These are phyloP conservation scores for Nephrotoma flavescens DNA, from an alignment of 2,888 invertebrate genomes.

Conservation along the genomic window DNA sequence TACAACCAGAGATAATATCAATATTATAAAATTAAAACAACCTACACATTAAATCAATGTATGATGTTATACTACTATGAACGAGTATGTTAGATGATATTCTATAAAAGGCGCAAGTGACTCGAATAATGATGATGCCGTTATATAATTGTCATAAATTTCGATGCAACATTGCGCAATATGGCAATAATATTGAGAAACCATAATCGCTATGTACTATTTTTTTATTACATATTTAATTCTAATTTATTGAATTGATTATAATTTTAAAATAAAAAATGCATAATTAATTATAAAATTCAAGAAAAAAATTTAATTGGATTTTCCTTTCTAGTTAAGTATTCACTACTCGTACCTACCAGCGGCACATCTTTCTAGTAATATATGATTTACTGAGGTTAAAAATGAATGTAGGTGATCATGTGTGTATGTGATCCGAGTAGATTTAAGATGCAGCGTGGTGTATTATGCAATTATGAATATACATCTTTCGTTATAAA, in stretches of 20 bases:
- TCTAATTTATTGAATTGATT: background rate
- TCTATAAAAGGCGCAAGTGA: background rate
- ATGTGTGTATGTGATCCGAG: background rate
- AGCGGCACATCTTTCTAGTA: background rate
- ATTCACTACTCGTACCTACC: background rate
- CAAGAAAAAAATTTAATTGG: background rate
- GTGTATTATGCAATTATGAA: background rate
- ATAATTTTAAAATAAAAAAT: background rate
- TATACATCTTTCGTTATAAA: no score
- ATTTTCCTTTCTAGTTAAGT: background rate
- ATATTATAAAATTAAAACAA: background rate
- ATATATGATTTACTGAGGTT: background rate
- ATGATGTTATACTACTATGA: background rate
- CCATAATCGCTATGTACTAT: background rate
- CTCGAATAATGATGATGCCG: background rate
- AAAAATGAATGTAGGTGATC: background rate
- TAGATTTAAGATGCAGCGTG: background rate
- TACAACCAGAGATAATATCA: background rate
- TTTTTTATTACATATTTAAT: background rate
- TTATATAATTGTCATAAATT: background rate
- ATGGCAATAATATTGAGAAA: background rate
- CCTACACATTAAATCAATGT: background rate
- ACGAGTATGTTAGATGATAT: background rate
- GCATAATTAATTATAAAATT: background rate
- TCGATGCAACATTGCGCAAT: background rate